Evolutionary conservation across 2,113 vertebrate genomes (phyloP), one percentile per base, ranked within the genome.

Genomic region (Neopipo cinnamomea): DNA sequence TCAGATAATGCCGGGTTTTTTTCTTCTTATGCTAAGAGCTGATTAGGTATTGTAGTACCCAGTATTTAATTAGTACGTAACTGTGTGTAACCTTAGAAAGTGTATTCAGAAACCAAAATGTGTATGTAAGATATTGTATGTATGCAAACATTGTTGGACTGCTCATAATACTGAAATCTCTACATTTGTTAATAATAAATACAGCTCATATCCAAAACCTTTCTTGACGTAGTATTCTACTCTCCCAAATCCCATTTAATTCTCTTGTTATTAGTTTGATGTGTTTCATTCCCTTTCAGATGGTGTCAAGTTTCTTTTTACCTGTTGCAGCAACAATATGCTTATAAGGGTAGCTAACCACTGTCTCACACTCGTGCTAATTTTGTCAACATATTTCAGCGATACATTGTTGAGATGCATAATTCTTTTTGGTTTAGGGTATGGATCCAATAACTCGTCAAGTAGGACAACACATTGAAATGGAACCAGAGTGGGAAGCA

Each of bases 401-500:
- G 52, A 20, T 47, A 4, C 2, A 2, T 13, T 59, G 14, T 41
- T 92, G 27, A 90, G 88, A 72, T 72, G 3, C 5, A 2, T 72
- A 62, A 61, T 86, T 77, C 37, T 62, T 93, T 86, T 66, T 79
- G 9, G 87, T 89, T 56, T 94, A 99, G 99, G 99, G 99, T 30
- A 99, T 99, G 99, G 99, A 99, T 96, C 99, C 99, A 5, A 99
- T 99, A 95, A 98, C 99, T 52, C 98, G 99, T 52, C 99, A 99
- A 97, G 99, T 99, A 61, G 99, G 99, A 20, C 99, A 99, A 74
- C 99, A 99, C 96, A 99, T 99, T n/a, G 99, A 99, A 98, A 99
- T 99, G 99, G 99, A 99, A 96, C 99, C 99, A 3, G 99, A 99
- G 72, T 99, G 99, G 99, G 99, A 99, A 97, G 99, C 99, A 31